These are phyloP conservation scores for Zygothrica quintamaculata DNA, from an alignment of 2,888 invertebrate species.

Conservation along the genomic window DNA sequence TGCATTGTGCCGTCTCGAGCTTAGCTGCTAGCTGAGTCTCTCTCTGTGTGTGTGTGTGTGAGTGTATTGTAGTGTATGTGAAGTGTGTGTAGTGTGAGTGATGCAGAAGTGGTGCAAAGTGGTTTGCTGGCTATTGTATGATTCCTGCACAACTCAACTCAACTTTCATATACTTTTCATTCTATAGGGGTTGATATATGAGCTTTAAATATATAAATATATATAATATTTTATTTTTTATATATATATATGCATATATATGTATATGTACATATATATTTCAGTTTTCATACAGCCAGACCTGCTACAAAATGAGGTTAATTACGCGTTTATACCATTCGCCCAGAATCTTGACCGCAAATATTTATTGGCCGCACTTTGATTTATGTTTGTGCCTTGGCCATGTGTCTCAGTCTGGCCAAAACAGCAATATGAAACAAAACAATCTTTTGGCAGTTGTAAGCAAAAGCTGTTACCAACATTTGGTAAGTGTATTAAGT, in stretches of 20 bases:
- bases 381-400: conserved; percentile 64
- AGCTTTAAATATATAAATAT: conserved; percentile 58
- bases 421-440: too few species aligned
- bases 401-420: conserved; percentile 15
- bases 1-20: conserved; percentile 58
- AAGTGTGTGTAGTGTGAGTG: conserved; percentile 23
- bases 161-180: too few species aligned
- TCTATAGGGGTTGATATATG: conserved; percentile 69
- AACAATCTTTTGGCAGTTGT: conserved; percentile 5
- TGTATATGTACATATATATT: conserved; percentile 63
- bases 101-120: conserved; percentile 49
- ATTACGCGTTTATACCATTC: conserved; percentile 67
- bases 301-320: conserved; percentile 61
- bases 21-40: conserved; percentile 53
- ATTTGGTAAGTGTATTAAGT: background rate
- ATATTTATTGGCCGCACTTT: conserved; percentile 68
- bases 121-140: conserved; percentile 56
- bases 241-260: background rate
- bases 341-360: conserved; percentile 34
- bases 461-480: background rate
- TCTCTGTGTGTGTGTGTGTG: conserved; percentile 11
- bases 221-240: conserved; percentile 47
- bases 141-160: conserved; percentile 9
- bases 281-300: conserved; percentile 18
- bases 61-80: conserved; percentile 5